Base-by-base conservation (phyloP, 2,888 invertebrate genomes). In the Lithophane socia region DNA sequence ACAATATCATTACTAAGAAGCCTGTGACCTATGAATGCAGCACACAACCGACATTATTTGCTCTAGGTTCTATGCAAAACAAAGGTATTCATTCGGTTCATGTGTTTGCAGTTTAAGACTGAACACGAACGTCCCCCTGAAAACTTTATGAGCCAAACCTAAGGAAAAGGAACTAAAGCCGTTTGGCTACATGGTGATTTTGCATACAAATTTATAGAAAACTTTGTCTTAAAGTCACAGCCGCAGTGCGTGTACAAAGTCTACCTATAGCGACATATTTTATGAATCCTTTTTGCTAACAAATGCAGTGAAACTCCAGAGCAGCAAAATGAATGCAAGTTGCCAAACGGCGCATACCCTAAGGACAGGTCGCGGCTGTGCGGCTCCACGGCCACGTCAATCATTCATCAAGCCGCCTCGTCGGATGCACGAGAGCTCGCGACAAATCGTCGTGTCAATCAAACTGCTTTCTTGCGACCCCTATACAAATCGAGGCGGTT, bases 401-500 rank as follows among this genome's bases (percentile, higher is more conserved):
- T 67, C 66, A 24, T 72, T 76, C 71, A 69, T 72, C 74, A 71
- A 56, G 66, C 65, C 63, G 47, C 21, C 52, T n/a, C 12, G 61
- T 54, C 58, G 65, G 68, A 24, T 37, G 49, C 63, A n/a, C 49
- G 64, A 54, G 52, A 65, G 69, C 77, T 66, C 54, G 77, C 77
- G 86, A 86, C 86, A 87, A 89, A 89, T 87, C 75, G 75, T 69
- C 63, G 66, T 72, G 87, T 85, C 90, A 88, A 86, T 87, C 87
- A 85, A 75, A 73, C 58, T 77, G 49, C 58, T 68, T 77, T 77
- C 56, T 56, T 71, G 29, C 67, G 44, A 58, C 49, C 68, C 47
- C 58, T 60, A 10, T 58, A 72, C 29, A 65, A 44, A 72, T 49
- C n/a, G 29, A 79, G 21, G 64, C 16, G n/a, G 49, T 65, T 65